These are phyloP conservation scores for Neuroterus valhalla DNA, from an alignment of 1,140 invertebrate species.

Conservation along the genomic window DNA sequence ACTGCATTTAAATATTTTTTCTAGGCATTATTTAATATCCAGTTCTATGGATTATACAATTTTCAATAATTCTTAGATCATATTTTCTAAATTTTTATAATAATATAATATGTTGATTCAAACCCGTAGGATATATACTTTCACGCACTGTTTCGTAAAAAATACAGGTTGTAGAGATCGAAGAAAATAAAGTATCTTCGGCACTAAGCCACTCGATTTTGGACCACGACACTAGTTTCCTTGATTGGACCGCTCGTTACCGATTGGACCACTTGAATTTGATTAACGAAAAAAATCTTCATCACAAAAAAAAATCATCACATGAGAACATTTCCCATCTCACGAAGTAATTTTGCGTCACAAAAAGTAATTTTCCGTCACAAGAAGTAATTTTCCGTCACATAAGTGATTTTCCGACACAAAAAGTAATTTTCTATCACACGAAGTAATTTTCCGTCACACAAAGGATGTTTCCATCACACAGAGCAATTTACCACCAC, in stretches of 20 bases:
- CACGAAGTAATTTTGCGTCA: too few relatives aligned
- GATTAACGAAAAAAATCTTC: constrained; percentile 2
- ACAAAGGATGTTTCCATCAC: too few relatives aligned
- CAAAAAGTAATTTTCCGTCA: too few relatives aligned
- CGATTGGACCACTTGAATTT: constrained; percentile 51
- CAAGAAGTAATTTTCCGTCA: too few relatives aligned
- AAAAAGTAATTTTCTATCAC: too few relatives aligned
- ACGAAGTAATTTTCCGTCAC: too few relatives aligned
- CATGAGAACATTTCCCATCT: too few relatives aligned
- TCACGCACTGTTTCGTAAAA: constrained; percentile 47
- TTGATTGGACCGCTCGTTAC: constrained; percentile 34
- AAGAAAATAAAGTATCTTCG: constrained; percentile 39
- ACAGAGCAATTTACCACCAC: too few relatives aligned
- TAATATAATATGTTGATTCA: constrained; percentile 15
- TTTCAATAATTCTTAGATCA: background rate
- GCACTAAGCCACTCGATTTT: constrained; percentile 55
- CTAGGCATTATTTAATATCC: too few relatives aligned
- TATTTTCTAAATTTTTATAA: background rate
- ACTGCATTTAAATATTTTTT: too few relatives aligned
- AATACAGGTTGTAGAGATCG: constrained; percentile 48
- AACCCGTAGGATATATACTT: constrained; percentile 46
- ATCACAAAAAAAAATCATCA: background rate
- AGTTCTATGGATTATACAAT: background rate
- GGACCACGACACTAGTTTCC: constrained; percentile 53
- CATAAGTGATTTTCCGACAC: too few relatives aligned